Evolutionary conservation across 2,888 invertebrate genomes (phyloP).

Genomic region (Erannis defoliaria): DNA sequence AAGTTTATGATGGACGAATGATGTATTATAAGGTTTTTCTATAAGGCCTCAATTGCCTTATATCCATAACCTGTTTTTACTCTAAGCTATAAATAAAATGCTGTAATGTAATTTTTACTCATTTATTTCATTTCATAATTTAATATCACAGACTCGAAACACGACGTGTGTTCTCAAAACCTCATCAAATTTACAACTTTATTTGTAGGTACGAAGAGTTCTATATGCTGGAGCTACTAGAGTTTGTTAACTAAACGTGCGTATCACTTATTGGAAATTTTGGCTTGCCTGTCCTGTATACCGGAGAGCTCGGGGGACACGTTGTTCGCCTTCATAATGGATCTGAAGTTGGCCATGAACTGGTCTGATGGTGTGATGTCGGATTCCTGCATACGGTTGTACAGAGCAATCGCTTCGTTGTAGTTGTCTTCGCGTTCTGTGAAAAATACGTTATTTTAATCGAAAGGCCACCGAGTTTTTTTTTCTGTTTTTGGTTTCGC

Average conservation of each 20-base stretch:
- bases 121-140: conserved; percentile 54
- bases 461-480: background rate
- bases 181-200: background rate
- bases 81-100: background rate
- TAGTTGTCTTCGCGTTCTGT: conserved; percentile 82
- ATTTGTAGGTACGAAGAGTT: background rate
- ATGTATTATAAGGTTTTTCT: too few relatives aligned
- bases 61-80: background rate
- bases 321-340: conserved; percentile 70
- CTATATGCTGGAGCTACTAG: background rate
- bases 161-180: conserved; percentile 28
- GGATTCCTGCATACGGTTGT: conserved; percentile 77
- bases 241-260: background rate
- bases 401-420: conserved; percentile 73
- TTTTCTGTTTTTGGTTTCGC: too few relatives aligned
- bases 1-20: too few relatives aligned
- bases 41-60: too few relatives aligned
- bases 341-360: conserved; percentile 68
- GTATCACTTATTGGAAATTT: conserved; percentile 39
- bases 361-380: conserved; percentile 73
- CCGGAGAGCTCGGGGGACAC: conserved; percentile 65
- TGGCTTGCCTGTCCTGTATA: conserved; percentile 57
- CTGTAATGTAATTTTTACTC: background rate
- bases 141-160: conserved; percentile 70
- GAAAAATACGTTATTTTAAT: conserved; percentile 42